Evolutionary conservation across 2,888 invertebrate species (phyloP).

Genomic region (Drosophila affinis): DNA sequence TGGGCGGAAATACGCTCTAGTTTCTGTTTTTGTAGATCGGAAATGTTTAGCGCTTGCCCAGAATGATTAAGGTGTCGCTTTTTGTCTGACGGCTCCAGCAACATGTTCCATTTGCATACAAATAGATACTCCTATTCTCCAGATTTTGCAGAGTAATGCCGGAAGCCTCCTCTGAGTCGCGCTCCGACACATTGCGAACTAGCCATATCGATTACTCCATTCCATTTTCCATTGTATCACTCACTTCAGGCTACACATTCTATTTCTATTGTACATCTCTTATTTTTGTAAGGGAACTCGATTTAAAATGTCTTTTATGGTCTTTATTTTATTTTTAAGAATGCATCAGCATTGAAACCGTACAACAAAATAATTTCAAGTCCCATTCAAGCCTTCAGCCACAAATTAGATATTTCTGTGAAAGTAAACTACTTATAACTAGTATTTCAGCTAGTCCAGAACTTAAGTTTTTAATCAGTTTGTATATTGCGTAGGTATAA

Average conservation of each 20-base stretch:
- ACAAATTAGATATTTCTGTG: too few species aligned
- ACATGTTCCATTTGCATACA: conserved; percentile 35
- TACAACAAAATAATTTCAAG: too few species aligned
- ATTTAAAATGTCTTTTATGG: too few species aligned
- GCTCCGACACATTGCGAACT: not conserved
- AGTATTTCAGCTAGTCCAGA: too few species aligned
- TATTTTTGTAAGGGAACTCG: too few species aligned
- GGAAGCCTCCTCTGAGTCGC: conserved; percentile 13
- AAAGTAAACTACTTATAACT: too few species aligned
- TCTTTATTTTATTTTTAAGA: too few species aligned
- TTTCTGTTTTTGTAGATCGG: conserved; percentile 54
- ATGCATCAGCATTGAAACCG: too few species aligned
- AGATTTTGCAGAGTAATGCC: conserved; percentile 33
- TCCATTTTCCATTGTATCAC: not conserved
- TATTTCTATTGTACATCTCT: not conserved
- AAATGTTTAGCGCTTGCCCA: conserved; percentile 65
- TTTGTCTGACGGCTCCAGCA: conserved; percentile 33
- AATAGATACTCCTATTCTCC: conserved; percentile 15
- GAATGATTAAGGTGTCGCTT: conserved; percentile 65
- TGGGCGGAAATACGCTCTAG: conserved; percentile 61
- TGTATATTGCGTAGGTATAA: too few species aligned
- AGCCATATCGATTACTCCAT: not conserved
- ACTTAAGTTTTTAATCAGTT: too few species aligned
- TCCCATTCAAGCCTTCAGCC: too few species aligned
- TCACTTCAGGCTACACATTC: not conserved